Conservation (phyloP, 2,797 vertebrate genomes). For the Acanthurus tractus region DNA sequence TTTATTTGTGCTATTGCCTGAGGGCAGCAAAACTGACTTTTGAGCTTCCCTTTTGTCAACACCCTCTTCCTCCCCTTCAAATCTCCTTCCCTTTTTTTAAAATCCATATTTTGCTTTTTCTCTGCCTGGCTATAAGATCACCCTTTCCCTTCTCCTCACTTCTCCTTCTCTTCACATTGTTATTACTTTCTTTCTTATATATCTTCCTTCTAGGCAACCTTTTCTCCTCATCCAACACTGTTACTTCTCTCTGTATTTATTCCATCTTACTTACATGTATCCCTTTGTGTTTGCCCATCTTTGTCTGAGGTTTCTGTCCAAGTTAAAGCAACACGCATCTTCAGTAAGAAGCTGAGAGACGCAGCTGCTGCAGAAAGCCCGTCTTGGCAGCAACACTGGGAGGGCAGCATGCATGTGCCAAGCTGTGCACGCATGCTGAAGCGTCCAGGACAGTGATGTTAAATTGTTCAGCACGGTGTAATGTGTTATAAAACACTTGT, state of each 20-base stretch:
- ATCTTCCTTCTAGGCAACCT: background rate
- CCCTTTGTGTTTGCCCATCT: background rate
- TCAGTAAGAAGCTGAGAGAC: constrained; percentile 25
- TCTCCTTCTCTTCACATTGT: background rate
- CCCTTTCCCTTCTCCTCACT: background rate
- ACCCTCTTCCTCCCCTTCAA: background rate
- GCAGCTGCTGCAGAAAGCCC: constrained; percentile 35
- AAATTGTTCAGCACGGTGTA: constrained; percentile 7
- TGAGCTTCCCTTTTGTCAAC: background rate
- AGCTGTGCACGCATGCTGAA: constrained; percentile 24
- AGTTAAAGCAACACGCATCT: constrained; percentile 26
- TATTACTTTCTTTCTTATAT: constrained; percentile 16
- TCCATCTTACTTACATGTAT: background rate
- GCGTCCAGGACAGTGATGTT: constrained; percentile 16
- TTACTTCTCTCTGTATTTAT: constrained; percentile 5
- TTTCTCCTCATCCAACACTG: background rate
- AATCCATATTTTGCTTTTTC: constrained; percentile 2
- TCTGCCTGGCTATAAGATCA: background rate
- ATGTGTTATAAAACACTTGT: constrained; percentile 24
- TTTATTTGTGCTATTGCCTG: background rate
- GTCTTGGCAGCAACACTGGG: constrained; percentile 34
- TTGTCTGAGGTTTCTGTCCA: constrained; percentile 11
- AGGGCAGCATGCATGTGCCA: constrained; percentile 23
- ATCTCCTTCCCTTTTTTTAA: background rate
- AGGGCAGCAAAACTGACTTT: background rate